These are phyloP conservation scores for Orthonychiurus folsomi DNA, from an alignment of 2,888 invertebrate genomes.

Conservation along the genomic window DNA sequence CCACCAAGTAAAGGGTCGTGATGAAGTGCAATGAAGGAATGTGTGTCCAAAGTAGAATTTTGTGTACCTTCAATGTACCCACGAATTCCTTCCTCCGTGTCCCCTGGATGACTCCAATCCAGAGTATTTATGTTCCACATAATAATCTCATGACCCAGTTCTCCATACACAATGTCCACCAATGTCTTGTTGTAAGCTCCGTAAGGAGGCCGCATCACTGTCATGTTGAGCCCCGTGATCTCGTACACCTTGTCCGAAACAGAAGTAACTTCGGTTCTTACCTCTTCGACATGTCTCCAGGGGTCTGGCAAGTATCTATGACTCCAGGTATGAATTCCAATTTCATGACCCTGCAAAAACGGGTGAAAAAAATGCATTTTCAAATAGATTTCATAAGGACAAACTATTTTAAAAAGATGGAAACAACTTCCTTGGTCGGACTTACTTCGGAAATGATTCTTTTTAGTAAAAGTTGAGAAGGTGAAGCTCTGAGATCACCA, in stretches of 20 bases:
- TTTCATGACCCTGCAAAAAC: slow-evolving; percentile 3
- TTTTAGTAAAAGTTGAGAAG: not conserved
- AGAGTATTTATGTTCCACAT: not conserved
- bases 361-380: too few relatives aligned
- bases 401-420: too few relatives aligned
- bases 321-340: not conserved
- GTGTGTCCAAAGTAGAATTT: not conserved
- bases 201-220: not conserved
- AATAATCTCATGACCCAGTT: not conserved
- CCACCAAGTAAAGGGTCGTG: not conserved
- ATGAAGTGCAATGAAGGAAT: slow-evolving; percentile 3
- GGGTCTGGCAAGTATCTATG: not conserved
- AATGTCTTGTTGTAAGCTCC: slow-evolving; percentile 2
- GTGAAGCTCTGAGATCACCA: not conserved
- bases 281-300: slow-evolving; percentile 4
- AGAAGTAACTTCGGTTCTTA: not conserved
- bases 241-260: not conserved
- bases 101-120: not conserved
- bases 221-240: not conserved
- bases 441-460: not conserved
- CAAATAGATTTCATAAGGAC: too few relatives aligned
- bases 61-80: not conserved
- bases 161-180: not conserved
- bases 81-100: not conserved
- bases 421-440: too few relatives aligned